These are phyloP conservation scores for Rhaphigaster nebulosa DNA, from an alignment of 2,888 invertebrate genomes.

Conservation along the genomic window DNA sequence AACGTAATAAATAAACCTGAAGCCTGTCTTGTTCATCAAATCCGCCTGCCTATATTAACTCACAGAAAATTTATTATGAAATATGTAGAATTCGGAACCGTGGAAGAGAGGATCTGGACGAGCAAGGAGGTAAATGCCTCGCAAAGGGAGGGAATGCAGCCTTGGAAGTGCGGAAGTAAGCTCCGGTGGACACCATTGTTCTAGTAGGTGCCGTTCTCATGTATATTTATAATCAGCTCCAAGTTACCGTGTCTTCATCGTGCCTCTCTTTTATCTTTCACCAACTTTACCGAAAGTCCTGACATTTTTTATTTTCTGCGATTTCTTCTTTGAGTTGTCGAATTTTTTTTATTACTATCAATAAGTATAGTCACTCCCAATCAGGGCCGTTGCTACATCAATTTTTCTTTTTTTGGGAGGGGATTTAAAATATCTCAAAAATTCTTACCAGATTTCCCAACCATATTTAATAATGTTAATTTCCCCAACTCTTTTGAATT, in stretches of 20 bases:
- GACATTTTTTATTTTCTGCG: background rate
- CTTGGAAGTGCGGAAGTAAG: slow-evolving; percentile 29
- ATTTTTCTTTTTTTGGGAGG: too few relatives aligned
- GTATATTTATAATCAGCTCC: slow-evolving; percentile 13
- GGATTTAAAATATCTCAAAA: too few relatives aligned
- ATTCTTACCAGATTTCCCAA: too few relatives aligned
- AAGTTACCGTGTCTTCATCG: background rate
- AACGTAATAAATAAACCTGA: too few relatives aligned
- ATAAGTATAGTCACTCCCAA: too few relatives aligned
- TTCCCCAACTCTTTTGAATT: too few relatives aligned
- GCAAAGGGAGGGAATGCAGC: background rate
- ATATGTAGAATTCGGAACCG: background rate
- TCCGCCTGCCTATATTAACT: too few relatives aligned
- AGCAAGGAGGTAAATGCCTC: background rate
- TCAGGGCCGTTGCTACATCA: too few relatives aligned
- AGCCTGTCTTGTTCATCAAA: too few relatives aligned
- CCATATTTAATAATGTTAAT: too few relatives aligned
- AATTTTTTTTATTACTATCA: too few relatives aligned
- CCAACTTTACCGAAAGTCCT: background rate
- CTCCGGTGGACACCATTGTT: slow-evolving; percentile 38
- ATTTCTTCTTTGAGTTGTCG: too few relatives aligned
- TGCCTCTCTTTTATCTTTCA: background rate
- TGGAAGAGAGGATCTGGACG: background rate
- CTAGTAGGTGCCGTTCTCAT: slow-evolving; percentile 21
- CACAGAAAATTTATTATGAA: background rate